Percentiles rank a stretch among this genome's conserved stretches.
phyloP scores from a whole-genome alignment of 2,888 invertebrate species.

The Euphydryas editha region DNA sequence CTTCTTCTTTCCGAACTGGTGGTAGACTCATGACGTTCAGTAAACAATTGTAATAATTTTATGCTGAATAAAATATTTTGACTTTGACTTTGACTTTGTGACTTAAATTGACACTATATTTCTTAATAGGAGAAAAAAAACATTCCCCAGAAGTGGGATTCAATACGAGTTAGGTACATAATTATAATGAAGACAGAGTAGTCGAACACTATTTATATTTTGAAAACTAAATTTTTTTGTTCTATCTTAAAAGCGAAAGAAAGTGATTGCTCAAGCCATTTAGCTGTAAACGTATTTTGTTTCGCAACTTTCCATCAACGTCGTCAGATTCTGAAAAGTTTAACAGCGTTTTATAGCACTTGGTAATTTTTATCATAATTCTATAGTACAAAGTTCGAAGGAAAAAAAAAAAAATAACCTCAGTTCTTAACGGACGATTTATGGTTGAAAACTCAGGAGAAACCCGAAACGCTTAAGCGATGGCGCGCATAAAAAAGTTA shows the following conservation, averaged over 20 bases:
- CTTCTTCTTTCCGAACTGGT: too few relatives aligned
- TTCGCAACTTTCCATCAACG: conserved; percentile 5
- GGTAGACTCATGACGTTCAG: too few relatives aligned
- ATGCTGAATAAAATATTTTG: too few relatives aligned
- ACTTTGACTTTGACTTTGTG: too few relatives aligned
- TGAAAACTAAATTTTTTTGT: too few relatives aligned
- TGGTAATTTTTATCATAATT: conserved; percentile 35
- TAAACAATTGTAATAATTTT: too few relatives aligned
- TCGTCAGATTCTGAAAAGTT: conserved; percentile 24
- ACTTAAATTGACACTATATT: too few relatives aligned
- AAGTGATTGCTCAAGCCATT: not conserved
- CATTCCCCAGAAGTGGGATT: too few relatives aligned
- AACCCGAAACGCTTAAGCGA: conserved; percentile 29
- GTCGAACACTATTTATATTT: too few relatives aligned
- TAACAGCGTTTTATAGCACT: conserved; percentile 36
- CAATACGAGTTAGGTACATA: too few relatives aligned
- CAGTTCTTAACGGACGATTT: conserved; percentile 27
- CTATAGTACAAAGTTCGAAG: conserved; percentile 34
- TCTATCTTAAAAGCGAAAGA: not conserved
- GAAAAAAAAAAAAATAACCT: conserved; percentile 35
- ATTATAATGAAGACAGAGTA: too few relatives aligned
- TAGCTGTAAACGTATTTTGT: not conserved
- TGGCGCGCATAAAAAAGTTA: conserved; percentile 36
- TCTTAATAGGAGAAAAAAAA: too few relatives aligned
- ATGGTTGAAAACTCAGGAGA: conserved; percentile 20